Conservation (phyloP, 2,797 vertebrate genomes). For the Molossus molossus region DNA sequence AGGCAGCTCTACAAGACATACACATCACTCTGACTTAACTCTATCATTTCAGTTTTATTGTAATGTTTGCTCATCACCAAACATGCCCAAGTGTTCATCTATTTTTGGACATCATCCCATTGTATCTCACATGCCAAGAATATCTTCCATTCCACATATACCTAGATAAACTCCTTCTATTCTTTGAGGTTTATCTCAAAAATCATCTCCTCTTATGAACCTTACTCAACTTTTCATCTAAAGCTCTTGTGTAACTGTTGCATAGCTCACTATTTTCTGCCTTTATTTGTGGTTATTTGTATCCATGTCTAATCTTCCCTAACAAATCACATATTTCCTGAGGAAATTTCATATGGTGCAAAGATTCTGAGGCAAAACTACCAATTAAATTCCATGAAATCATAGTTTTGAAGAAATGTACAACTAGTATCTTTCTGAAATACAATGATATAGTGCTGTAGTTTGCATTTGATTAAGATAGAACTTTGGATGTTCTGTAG, state of each 20-base stretch:
- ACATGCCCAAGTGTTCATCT: background rate
- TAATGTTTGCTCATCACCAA: background rate
- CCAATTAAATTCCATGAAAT: background rate
- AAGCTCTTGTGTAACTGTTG: background rate
- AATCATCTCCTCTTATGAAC: background rate
- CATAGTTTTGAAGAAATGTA: background rate
- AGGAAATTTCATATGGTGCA: background rate
- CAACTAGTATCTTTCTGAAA: background rate
- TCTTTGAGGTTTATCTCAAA: background rate
- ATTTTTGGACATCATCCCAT: background rate
- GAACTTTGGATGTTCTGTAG: background rate
- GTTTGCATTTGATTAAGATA: background rate
- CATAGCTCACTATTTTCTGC: background rate
- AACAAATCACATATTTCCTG: conserved; percentile 18
- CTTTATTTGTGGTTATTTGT: background rate
- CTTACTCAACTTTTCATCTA: background rate
- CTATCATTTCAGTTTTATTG: background rate
- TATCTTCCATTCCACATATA: background rate
- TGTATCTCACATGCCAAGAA: background rate
- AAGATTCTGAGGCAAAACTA: conserved; percentile 14
- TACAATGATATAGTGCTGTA: background rate
- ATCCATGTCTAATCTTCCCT: background rate
- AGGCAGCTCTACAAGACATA: background rate
- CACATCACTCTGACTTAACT: background rate
- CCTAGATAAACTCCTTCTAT: background rate